phyloP scores from a whole-genome alignment of 2,113 vertebrate genomes.

The Colistium nudipinnis region DNA sequence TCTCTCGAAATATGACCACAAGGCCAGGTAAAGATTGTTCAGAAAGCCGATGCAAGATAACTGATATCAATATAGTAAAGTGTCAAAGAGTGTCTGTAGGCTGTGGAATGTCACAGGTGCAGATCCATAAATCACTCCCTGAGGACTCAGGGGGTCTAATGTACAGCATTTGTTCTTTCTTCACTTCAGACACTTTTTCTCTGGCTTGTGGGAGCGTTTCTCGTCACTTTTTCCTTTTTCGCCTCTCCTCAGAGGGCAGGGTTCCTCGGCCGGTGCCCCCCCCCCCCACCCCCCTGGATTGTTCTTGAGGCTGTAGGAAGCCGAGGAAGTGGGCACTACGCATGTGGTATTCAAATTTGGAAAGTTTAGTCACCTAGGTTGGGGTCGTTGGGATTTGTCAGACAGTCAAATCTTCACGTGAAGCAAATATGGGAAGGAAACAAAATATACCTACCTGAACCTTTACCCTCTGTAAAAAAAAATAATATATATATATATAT shows the following conservation, averaged over 20 bases:
- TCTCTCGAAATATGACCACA: constrained; percentile 1
- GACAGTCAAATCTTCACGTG: no score
- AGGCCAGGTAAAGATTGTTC: constrained; percentile 8
- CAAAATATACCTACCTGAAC: no score
- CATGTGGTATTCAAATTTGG: constrained; percentile 34
- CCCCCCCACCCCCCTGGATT: constrained; percentile 26
- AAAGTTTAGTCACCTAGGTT: constrained; percentile 17
- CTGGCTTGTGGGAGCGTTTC: constrained; percentile 20
- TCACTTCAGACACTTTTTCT: neutral
- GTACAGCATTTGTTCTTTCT: constrained; percentile 12
- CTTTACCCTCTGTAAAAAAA: no score
- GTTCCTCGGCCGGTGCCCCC: no score
- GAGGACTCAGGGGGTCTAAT: neutral
- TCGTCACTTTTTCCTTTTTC: constrained; percentile 18
- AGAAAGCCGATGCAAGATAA: neutral
- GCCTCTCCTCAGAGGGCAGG: no score
- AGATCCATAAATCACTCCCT: neutral
- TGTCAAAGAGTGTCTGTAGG: neutral
- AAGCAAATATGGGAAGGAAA: no score
- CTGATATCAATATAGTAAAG: neutral
- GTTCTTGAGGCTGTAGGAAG: constrained; percentile 34
- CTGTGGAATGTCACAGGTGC: neutral
- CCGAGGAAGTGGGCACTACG: constrained; percentile 37
- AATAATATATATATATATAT: neutral
- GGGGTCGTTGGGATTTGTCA: no score